Percentiles rank a stretch among this genome's conserved stretches.
These are phyloP conservation scores for Bruchidius siliquastri DNA, from an alignment of 2,888 invertebrate genomes.

Conservation along the genomic window DNA sequence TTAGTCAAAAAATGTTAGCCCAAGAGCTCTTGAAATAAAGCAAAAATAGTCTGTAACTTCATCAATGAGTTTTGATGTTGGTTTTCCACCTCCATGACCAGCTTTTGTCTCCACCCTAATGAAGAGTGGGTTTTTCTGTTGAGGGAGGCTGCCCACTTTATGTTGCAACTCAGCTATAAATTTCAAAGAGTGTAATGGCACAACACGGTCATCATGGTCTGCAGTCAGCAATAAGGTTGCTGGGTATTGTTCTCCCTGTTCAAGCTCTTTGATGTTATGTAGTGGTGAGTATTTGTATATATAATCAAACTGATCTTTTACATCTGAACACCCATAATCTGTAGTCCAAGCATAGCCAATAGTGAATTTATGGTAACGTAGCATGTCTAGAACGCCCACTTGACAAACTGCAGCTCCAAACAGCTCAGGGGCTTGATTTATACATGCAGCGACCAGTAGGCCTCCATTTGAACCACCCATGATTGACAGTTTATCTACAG, in stretches of 20 bases:
- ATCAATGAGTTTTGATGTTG: constrained; percentile 93
- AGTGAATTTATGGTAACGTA: constrained; percentile 96
- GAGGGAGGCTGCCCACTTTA: constrained; percentile 55
- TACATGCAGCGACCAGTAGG: constrained; percentile 87
- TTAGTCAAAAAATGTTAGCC: constrained; percentile 43
- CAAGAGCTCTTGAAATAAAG: constrained; percentile 72
- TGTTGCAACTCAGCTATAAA: constrained; percentile 88
- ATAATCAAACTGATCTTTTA: constrained; percentile 80
- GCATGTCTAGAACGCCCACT: constrained; percentile 97
- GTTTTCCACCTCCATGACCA: constrained; percentile 96
- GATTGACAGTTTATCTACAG: constrained; percentile 68
- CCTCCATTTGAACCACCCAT: constrained; percentile 98
- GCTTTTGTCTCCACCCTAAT: constrained; percentile 91
- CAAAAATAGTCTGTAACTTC: constrained; percentile 86
- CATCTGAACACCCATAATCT: constrained; percentile 90
- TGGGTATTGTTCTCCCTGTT: constrained; percentile 73
- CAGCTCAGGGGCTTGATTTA: constrained; percentile 91
- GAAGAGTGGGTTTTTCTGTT: constrained; percentile 80
- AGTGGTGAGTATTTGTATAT: constrained; percentile 86
- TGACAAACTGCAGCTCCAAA: constrained; percentile 90
- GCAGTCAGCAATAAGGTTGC: constrained; percentile 89
- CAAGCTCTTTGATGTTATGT: constrained; percentile 78
- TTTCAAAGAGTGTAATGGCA: constrained; percentile 95
- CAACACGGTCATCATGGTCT: constrained; percentile 98
- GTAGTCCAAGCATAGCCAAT: constrained; percentile 95